A percentile compares a stretch with the other conserved stretches of the same genome.
These are phyloP conservation scores for Nasalis larvatus DNA, from an alignment of 2,113 vertebrate genomes.

Conservation along the genomic window DNA sequence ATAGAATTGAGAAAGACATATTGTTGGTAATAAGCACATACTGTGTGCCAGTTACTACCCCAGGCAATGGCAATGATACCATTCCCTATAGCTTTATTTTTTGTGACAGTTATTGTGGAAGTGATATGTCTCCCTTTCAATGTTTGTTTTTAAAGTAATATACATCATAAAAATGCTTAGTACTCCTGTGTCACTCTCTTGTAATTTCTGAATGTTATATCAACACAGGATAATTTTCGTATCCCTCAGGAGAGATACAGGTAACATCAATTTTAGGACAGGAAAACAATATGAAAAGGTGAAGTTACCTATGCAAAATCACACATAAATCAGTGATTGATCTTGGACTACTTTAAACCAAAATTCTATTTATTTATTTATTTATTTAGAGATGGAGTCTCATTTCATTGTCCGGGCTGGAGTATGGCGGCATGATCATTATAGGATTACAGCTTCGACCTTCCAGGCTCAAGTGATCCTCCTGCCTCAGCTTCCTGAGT, in stretches of 20 bases:
- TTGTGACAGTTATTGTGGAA: conserved; percentile 2
- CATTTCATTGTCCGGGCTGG: too few species aligned
- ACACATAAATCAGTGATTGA: neutral
- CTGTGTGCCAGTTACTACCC: neutral
- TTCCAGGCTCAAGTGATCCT: too few species aligned
- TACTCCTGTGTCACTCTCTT: neutral
- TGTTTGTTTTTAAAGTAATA: conserved; percentile 33
- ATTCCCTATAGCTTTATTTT: conserved; percentile 8
- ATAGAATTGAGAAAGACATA: neutral
- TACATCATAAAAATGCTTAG: neutral
- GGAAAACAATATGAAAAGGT: conserved; percentile 21
- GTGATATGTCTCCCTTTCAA: neutral
- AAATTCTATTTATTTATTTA: neutral
- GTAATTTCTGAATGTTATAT: conserved; percentile 27
- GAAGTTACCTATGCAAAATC: neutral
- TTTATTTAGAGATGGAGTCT: neutral
- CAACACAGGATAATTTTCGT: conserved; percentile 34
- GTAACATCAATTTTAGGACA: conserved; percentile 12
- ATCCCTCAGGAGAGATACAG: neutral
- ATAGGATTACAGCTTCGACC: too few species aligned
- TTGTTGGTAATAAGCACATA: neutral
- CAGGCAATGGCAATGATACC: neutral
- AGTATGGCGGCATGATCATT: too few species aligned
- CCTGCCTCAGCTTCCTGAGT: too few species aligned
- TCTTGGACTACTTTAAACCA: conserved; percentile 5